Evolutionary conservation across 2,888 invertebrate genomes (phyloP).

Genomic region (Chloroclysta siterata): DNA sequence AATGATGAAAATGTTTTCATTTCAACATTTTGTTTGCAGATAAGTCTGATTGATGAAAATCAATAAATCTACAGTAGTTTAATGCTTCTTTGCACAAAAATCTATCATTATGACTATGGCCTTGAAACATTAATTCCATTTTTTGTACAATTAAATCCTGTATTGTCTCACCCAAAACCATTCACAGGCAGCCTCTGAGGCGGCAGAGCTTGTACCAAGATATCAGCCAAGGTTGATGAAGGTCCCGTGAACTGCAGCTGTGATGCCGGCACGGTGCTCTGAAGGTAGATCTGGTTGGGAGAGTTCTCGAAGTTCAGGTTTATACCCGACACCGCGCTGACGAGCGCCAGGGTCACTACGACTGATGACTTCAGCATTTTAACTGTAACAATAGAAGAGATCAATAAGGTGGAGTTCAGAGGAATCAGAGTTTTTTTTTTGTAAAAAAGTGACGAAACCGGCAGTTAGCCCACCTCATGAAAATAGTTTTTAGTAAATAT

Average conservation of each 20-base stretch:
- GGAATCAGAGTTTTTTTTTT: too few species aligned
- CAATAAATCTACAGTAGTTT: neutral
- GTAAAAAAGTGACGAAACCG: too few species aligned
- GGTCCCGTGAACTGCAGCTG: conserved; percentile 45
- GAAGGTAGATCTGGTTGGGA: conserved; percentile 43
- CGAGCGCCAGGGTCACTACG: conserved; percentile 48
- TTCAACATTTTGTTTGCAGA: conserved; percentile 1
- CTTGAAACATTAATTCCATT: neutral
- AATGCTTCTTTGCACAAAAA: neutral
- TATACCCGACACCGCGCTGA: conserved; percentile 46
- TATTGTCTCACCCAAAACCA: conserved; percentile 63
- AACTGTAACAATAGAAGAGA: conserved; percentile 56
- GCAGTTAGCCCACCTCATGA: too few species aligned
- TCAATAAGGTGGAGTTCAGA: too few species aligned
- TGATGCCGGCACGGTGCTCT: conserved; percentile 19
- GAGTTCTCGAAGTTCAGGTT: conserved; percentile 40
- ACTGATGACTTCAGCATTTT: conserved; percentile 48
- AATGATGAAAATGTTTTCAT: neutral
- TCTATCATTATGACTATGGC: too few species aligned
- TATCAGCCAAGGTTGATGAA: conserved; percentile 45
- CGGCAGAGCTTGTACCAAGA: conserved; percentile 45
- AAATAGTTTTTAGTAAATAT: too few species aligned
- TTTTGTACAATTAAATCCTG: neutral
- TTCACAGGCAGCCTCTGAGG: conserved; percentile 62
- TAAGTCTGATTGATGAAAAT: too few species aligned